Evolutionary conservation across 2,113 vertebrate genomes (phyloP).

Genomic region (Ptilorrhoa leucosticta): DNA sequence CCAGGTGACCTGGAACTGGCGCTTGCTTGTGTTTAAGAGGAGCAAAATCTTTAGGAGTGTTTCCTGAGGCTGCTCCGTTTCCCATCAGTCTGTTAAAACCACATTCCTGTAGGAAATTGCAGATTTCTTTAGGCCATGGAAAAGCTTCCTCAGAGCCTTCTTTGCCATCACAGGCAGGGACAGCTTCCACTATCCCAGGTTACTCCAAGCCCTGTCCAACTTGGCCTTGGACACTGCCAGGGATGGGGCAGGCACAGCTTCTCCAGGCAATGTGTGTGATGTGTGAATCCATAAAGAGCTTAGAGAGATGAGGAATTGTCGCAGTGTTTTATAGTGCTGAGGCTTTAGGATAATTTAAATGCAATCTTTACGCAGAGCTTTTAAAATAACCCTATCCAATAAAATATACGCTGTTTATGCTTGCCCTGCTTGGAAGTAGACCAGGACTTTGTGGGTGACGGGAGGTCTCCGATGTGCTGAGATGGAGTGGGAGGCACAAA

Average conservation of each 20-base stretch:
- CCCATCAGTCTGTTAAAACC: neutral
- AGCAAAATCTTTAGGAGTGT: neutral
- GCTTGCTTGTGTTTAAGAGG: neutral
- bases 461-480: neutral
- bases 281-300: neutral
- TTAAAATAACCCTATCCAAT: neutral
- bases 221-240: neutral
- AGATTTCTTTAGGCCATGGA: neutral
- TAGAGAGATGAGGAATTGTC: neutral
- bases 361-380: neutral
- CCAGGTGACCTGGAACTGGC: neutral
- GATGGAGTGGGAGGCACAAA: neutral
- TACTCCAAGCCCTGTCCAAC: neutral
- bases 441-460: neutral
- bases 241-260: neutral
- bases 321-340: neutral
- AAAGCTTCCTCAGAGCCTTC: neutral
- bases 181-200: rapidly evolving
- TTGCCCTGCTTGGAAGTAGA: neutral
- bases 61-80: neutral
- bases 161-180: neutral
- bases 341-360: neutral
- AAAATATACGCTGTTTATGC: neutral
- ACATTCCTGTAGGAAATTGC: neutral
- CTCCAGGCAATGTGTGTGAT: neutral